Evolutionary conservation across 2,113 vertebrate species (phyloP), one percentile per base, ranked within the genome.

Genomic region (Synodontis membranacea): DNA sequence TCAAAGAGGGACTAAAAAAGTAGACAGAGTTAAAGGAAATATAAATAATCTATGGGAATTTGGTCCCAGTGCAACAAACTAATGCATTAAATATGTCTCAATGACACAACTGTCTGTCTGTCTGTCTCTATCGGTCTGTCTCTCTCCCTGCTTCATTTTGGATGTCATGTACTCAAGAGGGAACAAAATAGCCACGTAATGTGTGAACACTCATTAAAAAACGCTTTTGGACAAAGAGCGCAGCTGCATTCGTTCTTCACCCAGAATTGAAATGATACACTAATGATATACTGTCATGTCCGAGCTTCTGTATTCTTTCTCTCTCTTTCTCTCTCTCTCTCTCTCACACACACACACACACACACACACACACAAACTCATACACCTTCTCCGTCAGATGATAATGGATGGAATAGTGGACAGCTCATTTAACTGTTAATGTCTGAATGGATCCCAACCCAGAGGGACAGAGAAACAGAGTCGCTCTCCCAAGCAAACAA

Each of bases 241-340:
- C 31, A 85, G 56, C 56, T 87, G 78, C 46, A 80, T 50, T 82
- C 62, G 54, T 82, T 68, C 75, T 44, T 81, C 58, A 83, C 25
- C 52, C 62, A 70, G 50, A 85, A 81, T 5, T 78, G 11, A 84
- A 68, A 82, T 70, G 21, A 80, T 52, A 34, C 62, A 81, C 64
- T 86, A 86, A 86, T 86, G 66, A 86, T 82, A 86, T 75, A 50
- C n/a, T 82, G 39, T 62, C 68, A 74, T 37, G 85, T 75, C 52
- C 42, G 82, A 60, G 39, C 19, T 42, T 46, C n/a, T 31, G 37
- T 7, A 42, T 42, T 70, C 28, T 46, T 15, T 52, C 50, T 52
- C 50, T 12, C 50, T 52, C 50, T 52, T 37, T 21, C 19, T 21
- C 54, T 23, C 21, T 56, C 68, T 56, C 48, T 50, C 48, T 14